A percentile compares a stretch with the other conserved stretches of the same genome.
Evolutionary conservation across 2,113 vertebrate species (phyloP).

Genomic region (Nesoenas mayeri): DNA sequence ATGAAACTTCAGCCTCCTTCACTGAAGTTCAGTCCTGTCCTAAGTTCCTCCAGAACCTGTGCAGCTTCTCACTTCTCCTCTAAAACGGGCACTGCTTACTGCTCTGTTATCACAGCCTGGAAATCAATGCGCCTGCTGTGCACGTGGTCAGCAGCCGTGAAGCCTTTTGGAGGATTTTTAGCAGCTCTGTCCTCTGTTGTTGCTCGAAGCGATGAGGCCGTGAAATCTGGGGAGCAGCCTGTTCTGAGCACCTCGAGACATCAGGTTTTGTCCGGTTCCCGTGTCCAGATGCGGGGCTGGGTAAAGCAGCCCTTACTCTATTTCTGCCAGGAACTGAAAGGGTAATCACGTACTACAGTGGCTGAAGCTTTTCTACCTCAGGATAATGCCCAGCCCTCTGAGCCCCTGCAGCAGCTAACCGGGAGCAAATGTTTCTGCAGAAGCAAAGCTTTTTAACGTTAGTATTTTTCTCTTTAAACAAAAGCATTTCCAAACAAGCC

Average conservation of each 20-base stretch:
- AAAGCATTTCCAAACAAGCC: background rate
- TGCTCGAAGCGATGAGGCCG: background rate
- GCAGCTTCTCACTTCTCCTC: background rate
- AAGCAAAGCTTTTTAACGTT: background rate
- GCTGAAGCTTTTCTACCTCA: background rate
- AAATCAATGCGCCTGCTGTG: background rate
- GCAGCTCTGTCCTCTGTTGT: background rate
- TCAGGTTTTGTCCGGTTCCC: background rate
- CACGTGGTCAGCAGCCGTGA: background rate
- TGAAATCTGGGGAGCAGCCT: background rate
- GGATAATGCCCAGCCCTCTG: background rate
- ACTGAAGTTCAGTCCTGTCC: background rate
- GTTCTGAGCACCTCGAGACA: background rate
- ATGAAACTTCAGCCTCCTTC: background rate
- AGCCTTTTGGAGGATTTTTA: background rate
- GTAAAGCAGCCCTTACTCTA: background rate
- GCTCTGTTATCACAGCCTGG: background rate
- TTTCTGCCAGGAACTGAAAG: background rate
- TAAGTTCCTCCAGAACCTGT: background rate
- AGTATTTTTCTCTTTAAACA: background rate
- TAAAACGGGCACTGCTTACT: background rate
- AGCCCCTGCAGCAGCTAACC: background rate
- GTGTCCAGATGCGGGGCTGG: background rate
- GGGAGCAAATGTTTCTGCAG: background rate
- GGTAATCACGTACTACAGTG: background rate